Conservation (phyloP, 2,888 invertebrate species). For the Steinernema hermaphroditum region DNA sequence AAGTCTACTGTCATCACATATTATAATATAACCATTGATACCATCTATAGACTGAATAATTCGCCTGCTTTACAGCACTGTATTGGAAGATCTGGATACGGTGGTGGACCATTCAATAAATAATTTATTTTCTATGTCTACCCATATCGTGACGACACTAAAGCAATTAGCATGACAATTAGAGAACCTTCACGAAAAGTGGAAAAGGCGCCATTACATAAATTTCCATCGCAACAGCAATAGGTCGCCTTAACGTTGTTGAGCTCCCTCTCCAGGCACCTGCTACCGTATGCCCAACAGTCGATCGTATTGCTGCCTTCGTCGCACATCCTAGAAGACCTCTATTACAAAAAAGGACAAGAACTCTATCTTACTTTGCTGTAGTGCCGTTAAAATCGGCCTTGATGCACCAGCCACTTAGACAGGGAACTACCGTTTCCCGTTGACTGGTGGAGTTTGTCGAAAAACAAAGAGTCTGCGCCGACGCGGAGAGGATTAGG, state of each 20-base stretch:
- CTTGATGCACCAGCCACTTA: slow-evolving; percentile 14
- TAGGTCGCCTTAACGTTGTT: neutral
- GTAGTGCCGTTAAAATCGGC: neutral
- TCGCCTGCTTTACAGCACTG: too few relatives aligned
- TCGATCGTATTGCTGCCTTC: slow-evolving; percentile 9
- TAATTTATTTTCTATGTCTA: neutral
- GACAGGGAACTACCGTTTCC: neutral
- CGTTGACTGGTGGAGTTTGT: neutral
- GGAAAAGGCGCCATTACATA: slow-evolving; percentile 3
- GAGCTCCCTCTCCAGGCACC: neutral
- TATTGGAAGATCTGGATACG: too few relatives aligned
- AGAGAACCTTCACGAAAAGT: neutral
- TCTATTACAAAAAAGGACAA: too few relatives aligned
- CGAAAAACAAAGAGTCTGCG: neutral
- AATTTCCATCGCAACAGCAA: slow-evolving; percentile 9
- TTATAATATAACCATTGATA: too few relatives aligned
- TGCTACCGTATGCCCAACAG: slow-evolving; percentile 12
- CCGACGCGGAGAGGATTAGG: neutral
- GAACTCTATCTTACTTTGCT: neutral
- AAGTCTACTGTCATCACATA: too few relatives aligned
- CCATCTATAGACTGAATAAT: too few relatives aligned
- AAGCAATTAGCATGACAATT: neutral
- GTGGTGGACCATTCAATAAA: too few relatives aligned
- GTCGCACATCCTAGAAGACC: neutral
- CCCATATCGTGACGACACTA: neutral